Evolutionary conservation across 2,797 vertebrate species (phyloP).

Genomic region (Odontamblyopus rebecca): DNA sequence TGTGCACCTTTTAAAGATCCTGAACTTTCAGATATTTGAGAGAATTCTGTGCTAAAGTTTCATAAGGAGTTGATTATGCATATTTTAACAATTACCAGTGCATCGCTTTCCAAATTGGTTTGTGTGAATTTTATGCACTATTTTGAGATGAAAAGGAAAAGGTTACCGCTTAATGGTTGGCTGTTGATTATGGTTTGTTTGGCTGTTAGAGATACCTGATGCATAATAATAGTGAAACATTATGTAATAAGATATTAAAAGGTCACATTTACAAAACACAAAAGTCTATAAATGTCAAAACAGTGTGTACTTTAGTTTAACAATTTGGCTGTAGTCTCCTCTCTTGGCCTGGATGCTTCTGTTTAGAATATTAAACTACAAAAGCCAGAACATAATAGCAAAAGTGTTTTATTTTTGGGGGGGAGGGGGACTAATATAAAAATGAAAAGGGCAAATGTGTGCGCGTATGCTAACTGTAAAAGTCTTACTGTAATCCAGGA

Average conservation of each 20-base stretch:
- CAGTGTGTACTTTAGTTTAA: background rate
- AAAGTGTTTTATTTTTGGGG: constrained; percentile 6
- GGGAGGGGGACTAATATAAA: constrained; percentile 14
- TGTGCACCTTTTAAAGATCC: too few species aligned
- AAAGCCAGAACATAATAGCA: constrained; percentile 18
- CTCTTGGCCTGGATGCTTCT: background rate
- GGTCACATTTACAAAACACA: background rate
- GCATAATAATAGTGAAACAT: background rate
- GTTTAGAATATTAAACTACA: constrained; percentile 9
- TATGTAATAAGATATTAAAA: constrained; percentile 6
- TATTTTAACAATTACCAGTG: background rate
- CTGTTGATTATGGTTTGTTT: constrained; percentile 2
- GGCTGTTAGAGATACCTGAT: background rate
- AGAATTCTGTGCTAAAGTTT: background rate
- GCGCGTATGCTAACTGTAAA: constrained; percentile 34
- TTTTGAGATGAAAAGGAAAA: background rate
- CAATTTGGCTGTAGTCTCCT: background rate
- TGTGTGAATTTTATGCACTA: background rate
- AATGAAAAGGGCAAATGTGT: constrained; percentile 13
- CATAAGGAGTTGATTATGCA: background rate
- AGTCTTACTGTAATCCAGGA: constrained; percentile 50
- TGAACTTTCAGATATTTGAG: background rate
- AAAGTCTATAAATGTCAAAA: constrained; percentile 2
- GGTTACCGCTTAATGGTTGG: background rate
- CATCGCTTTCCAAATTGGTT: background rate